Conservation (phyloP, 2,888 invertebrate species). For the Epicampocera succincta region DNA sequence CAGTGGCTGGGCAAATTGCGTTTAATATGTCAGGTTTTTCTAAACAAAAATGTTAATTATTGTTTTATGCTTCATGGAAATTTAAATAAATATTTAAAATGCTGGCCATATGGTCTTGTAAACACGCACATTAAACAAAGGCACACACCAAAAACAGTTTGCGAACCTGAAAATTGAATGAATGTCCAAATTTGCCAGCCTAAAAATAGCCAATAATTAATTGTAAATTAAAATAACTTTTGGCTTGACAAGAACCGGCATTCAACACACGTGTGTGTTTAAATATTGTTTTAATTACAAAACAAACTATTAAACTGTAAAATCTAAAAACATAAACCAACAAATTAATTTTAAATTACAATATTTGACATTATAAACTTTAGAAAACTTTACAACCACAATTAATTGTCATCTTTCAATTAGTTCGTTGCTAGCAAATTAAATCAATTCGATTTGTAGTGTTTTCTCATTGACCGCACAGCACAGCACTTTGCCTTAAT, state of each 20-base stretch:
- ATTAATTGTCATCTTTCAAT: constrained; percentile 22
- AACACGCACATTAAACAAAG: neutral
- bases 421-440: constrained; percentile 1
- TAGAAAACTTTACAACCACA: neutral
- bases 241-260: too few relatives aligned
- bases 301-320: neutral
- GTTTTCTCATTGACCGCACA: constrained; percentile 14
- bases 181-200: constrained; percentile 1
- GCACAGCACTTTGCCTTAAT: constrained; percentile 15
- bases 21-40: constrained; percentile 1
- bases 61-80: constrained; percentile 22
- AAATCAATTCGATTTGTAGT: constrained; percentile 11
- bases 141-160: neutral
- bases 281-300: neutral
- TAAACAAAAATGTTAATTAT: constrained; percentile 10
- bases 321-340: neutral
- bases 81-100: constrained; percentile 30
- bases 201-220: constrained; percentile 40
- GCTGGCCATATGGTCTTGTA: neutral
- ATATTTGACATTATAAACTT: too few relatives aligned
- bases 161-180: neutral
- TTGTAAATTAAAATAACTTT: constrained; percentile 9
- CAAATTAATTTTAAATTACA: neutral
- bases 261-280: neutral
- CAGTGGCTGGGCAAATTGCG: neutral